Evolutionary conservation across 2,113 vertebrate genomes (phyloP).

Genomic region (Trachemys scripta): DNA sequence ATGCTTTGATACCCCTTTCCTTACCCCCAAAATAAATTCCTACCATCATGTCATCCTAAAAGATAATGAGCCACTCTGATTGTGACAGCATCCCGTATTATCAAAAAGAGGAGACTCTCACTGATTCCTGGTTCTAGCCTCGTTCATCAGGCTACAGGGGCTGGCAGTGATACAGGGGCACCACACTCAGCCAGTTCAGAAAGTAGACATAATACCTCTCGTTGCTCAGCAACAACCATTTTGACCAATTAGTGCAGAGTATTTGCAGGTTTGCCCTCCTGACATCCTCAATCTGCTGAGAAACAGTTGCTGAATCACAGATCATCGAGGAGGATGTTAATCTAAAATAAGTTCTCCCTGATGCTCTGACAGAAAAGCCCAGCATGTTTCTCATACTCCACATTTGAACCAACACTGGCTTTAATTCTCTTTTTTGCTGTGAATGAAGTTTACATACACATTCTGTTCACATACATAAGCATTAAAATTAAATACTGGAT

Average conservation of each 20-base stretch:
- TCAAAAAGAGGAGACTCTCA: background rate
- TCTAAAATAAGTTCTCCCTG: background rate
- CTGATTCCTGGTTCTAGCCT: background rate
- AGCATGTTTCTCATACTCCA: conserved; percentile 25
- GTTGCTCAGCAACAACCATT: background rate
- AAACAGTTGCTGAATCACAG: background rate
- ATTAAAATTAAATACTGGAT: background rate
- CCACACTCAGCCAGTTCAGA: accelerated
- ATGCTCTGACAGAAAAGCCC: background rate
- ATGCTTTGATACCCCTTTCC: background rate
- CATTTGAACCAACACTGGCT: conserved; percentile 14
- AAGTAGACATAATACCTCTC: accelerated
- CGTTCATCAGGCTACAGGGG: background rate
- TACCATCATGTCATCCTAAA: background rate
- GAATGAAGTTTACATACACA: background rate
- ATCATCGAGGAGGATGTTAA: background rate
- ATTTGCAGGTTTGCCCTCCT: background rate
- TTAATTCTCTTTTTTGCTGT: conserved; percentile 12
- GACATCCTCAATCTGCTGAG: background rate
- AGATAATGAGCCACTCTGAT: accelerated
- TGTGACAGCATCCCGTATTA: background rate
- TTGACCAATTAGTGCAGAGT: background rate
- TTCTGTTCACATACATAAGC: accelerated
- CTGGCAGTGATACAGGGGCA: background rate
- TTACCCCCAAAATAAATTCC: background rate